Evolutionary conservation across 2,113 vertebrate species (phyloP).

Genomic region (Myrmophylax atrothorax): DNA sequence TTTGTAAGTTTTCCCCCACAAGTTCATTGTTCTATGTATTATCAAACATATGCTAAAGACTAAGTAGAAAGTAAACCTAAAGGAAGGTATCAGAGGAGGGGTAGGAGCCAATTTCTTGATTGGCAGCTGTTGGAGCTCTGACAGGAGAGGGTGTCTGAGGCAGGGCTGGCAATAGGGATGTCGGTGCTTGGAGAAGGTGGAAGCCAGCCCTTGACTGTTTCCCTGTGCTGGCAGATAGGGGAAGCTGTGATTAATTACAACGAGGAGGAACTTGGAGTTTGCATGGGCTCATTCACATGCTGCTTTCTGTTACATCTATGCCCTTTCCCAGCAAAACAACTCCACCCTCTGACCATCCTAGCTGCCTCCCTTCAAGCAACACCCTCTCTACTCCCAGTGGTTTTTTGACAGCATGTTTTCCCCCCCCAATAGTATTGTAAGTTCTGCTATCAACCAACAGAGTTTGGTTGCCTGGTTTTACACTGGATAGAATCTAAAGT

Average conservation of each 20-base stretch:
- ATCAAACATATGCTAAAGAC: neutral
- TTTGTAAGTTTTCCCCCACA: neutral
- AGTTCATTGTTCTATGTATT: neutral
- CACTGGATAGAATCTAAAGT: neutral
- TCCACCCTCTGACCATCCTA: neutral
- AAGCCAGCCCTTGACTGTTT: neutral
- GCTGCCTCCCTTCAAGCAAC: neutral
- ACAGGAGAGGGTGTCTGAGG: neutral
- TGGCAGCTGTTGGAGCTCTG: neutral
- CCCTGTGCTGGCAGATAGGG: neutral
- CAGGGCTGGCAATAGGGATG: neutral
- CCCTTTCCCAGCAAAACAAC: neutral
- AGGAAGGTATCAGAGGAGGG: neutral
- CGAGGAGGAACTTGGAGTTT: neutral
- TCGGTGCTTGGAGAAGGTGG: neutral
- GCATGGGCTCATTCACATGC: neutral
- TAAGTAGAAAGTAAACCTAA: neutral
- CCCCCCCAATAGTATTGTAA: too few relatives aligned
- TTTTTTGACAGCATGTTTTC: neutral
- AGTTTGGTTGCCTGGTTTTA: neutral
- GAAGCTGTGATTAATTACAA: neutral
- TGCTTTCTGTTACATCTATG: neutral
- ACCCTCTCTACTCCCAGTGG: neutral
- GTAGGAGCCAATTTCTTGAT: accelerated
- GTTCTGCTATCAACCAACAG: neutral